phyloP scores from a whole-genome alignment of 2,113 vertebrate species.

The Isurus oxyrinchus region DNA sequence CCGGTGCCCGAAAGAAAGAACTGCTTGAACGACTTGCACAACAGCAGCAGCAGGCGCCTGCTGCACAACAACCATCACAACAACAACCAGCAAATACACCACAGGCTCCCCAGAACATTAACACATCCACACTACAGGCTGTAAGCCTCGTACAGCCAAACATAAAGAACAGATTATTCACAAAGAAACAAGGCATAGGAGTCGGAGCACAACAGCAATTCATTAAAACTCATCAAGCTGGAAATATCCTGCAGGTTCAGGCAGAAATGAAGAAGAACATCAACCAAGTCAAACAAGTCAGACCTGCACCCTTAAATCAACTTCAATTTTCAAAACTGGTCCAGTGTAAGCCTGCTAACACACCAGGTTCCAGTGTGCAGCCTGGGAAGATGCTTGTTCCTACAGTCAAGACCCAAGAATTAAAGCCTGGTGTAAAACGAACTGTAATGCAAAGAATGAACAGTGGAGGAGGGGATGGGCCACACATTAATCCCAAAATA shows the following conservation, averaged over 20 bases:
- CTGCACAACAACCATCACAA: slow-evolving; percentile 46
- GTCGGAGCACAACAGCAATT: slow-evolving; percentile 41
- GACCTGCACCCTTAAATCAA: slow-evolving; percentile 48
- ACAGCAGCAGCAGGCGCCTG: slow-evolving; percentile 55
- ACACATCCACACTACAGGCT: slow-evolving; percentile 54
- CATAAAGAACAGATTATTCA: slow-evolving; percentile 63
- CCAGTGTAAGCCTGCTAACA: slow-evolving; percentile 43
- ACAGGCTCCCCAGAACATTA: slow-evolving; percentile 52
- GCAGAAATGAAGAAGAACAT: slow-evolving; percentile 54
- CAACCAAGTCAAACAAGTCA: slow-evolving; percentile 55
- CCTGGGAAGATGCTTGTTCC: slow-evolving; percentile 42
- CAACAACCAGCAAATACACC: slow-evolving; percentile 40
- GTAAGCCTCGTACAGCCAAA: slow-evolving; percentile 55
- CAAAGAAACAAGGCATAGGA: slow-evolving; percentile 51
- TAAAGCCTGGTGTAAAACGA: slow-evolving; percentile 73
- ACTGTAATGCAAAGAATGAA: slow-evolving; percentile 88
- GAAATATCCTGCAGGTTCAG: slow-evolving; percentile 48
- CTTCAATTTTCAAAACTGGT: slow-evolving; percentile 36
- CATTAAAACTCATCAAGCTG: slow-evolving; percentile 45
- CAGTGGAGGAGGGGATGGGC: slow-evolving; percentile 59
- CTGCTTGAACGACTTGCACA: slow-evolving; percentile 76
- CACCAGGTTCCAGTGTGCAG: slow-evolving; percentile 43
- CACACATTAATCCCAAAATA: slow-evolving; percentile 78
- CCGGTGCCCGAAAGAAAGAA: slow-evolving; percentile 84
- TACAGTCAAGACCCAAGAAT: slow-evolving; percentile 55